Evolutionary conservation across 92 coral and sea anemone genomes (phyloP), one percentile per base, ranked within the genome.

Genomic region (Paragorgia papillata): DNA sequence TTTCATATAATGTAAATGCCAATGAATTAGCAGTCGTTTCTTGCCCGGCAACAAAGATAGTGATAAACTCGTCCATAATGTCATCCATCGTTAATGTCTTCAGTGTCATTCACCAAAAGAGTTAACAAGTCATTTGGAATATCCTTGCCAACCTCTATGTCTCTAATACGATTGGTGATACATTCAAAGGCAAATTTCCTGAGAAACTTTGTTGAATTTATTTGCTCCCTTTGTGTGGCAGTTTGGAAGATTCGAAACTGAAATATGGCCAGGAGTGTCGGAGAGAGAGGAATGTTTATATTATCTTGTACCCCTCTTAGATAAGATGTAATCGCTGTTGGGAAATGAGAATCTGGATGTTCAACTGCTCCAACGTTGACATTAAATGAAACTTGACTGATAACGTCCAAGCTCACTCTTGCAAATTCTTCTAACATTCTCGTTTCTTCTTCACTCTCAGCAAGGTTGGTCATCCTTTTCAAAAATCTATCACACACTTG

Each of bases 301-400:
- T 69, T 54, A 24, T 35, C 27, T 25, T 82, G 81, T 5, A 90
- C 50, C 2, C 91, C 96, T 17, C 71, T n/a, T 7, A 84, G 83
- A 75, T 55, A 61, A 1, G 67, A 55, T 7, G 68, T 27, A 25
- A 90, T 56, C 8, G 97, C 91, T 10, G 76, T 39, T 57, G 92
- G 91, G 17, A 92, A 92, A 20, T 85, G 90, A 41, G 83, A 84
- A 75, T 76, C 49, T 13, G 89, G 77, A 33, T 81, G 71, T 32
- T 75, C 62, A 32, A 88, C 84, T 18, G 88, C 70, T 18, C 83
- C 82, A 32, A 81, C 56, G 46, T 90, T 85, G 5, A 92, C 76
- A 61, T 84, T 75, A 63, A 92, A 92, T 9, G 93, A 96, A 77
- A 92, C 97, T 90, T 90, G 91, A 79, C 91, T 87, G 68, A 92